Percentiles rank a stretch among this genome's conserved stretches.
Conservation (phyloP, 2,888 invertebrate species). For the Euplagia quadripunctaria region DNA sequence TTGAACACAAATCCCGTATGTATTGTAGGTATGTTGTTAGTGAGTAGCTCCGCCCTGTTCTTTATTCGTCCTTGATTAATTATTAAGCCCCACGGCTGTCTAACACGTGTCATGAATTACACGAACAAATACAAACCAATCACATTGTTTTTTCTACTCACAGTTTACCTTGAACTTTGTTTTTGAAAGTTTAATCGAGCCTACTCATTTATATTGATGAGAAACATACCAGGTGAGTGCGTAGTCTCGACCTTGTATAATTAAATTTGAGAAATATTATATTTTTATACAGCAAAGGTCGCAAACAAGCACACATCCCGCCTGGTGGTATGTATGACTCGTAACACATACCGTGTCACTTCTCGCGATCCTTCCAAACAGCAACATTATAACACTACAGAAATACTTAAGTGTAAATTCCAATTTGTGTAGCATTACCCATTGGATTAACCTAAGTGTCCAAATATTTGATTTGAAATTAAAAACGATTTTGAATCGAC, state of each 20-base stretch:
- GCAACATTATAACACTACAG: not conserved
- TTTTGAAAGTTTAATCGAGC: constrained; percentile 9
- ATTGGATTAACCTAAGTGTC: not conserved
- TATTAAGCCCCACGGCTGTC: constrained; percentile 32
- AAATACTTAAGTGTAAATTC: not conserved
- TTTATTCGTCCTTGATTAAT: constrained; percentile 44
- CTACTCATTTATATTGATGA: not conserved
- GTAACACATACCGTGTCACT: not conserved
- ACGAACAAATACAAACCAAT: constrained; percentile 16
- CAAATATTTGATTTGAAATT: no score
- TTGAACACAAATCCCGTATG: constrained; percentile 16
- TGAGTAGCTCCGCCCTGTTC: constrained; percentile 27
- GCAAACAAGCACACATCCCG: not conserved
- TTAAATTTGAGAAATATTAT: not conserved
- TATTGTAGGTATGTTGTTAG: constrained; percentile 13
- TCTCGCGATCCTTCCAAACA: no score
- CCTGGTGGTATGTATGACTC: not conserved
- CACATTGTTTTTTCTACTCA: constrained; percentile 10
- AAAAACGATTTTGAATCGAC: no score
- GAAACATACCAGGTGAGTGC: not conserved
- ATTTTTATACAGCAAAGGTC: not conserved
- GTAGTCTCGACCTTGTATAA: not conserved
- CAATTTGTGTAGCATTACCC: not conserved
- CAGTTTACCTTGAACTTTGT: constrained; percentile 7
- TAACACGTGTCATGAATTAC: constrained; percentile 32